Evolutionary conservation across 2,888 invertebrate species (phyloP).

Genomic region (Loripinus fragilis): DNA sequence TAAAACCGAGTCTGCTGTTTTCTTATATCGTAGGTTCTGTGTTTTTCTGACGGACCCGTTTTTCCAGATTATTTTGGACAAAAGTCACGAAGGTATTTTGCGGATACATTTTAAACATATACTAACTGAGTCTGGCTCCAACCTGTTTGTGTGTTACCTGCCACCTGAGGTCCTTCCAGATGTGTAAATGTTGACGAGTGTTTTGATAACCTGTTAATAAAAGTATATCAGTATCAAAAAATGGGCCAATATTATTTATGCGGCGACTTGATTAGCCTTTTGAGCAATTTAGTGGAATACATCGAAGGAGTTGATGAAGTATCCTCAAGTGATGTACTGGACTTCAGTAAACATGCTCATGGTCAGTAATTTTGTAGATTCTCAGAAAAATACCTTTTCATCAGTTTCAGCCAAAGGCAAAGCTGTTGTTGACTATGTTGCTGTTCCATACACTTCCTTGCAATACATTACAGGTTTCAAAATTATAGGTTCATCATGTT

Average conservation of each 20-base stretch:
- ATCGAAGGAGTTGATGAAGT: too few species aligned
- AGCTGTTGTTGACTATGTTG: conserved; percentile 12
- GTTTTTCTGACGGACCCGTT: too few species aligned
- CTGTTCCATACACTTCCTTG: too few species aligned
- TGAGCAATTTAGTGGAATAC: conserved; percentile 23
- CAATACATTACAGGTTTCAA: too few species aligned
- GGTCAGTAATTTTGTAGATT: conserved; percentile 12
- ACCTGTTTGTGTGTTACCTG: conserved; percentile 31
- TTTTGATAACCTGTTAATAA: conserved; percentile 22
- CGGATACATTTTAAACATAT: conserved; percentile 26
- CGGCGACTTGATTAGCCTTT: conserved; percentile 28
- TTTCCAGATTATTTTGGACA: too few species aligned
- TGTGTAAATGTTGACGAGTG: conserved; percentile 16
- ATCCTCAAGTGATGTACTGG: conserved; percentile 16
- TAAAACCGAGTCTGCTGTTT: too few species aligned
- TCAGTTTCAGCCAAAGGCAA: conserved; percentile 4
- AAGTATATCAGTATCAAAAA: conserved; percentile 29
- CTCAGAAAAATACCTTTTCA: background rate
- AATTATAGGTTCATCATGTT: too few species aligned
- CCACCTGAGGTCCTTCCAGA: conserved; percentile 26
- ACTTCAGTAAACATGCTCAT: conserved; percentile 12
- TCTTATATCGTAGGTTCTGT: too few species aligned
- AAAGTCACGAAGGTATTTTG: conserved; percentile 24
- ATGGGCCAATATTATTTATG: conserved; percentile 13
- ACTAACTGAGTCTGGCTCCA: background rate